phyloP scores from a whole-genome alignment of 1,140 invertebrate genomes.

The Calephelis virginiensis region DNA sequence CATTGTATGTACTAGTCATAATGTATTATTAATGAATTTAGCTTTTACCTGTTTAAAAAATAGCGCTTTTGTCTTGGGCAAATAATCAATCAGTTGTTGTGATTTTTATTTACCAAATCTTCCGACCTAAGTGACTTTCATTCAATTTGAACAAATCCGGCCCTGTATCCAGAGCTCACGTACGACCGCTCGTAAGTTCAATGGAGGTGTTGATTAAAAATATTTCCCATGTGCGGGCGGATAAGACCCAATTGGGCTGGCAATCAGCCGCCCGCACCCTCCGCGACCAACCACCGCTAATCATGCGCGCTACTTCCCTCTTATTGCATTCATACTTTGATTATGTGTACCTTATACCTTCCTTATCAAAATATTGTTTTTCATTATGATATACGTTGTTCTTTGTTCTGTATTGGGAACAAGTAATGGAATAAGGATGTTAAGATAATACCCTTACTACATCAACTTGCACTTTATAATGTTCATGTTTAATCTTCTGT shows the following conservation, averaged over 20 bases:
- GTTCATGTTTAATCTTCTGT: too few relatives aligned
- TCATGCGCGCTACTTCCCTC: slow-evolving; percentile 60
- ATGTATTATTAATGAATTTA: too few relatives aligned
- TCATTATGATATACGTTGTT: slow-evolving; percentile 1
- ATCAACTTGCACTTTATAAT: too few relatives aligned
- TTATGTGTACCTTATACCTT: slow-evolving; percentile 26
- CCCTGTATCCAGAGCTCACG: slow-evolving; percentile 66
- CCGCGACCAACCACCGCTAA: slow-evolving; percentile 62
- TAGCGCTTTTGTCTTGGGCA: too few relatives aligned
- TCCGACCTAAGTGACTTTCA: slow-evolving; percentile 5
- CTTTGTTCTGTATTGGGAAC: too few relatives aligned
- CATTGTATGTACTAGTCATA: too few relatives aligned
- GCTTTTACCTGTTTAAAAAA: too few relatives aligned
- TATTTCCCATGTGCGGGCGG: slow-evolving; percentile 77
- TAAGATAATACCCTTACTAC: too few relatives aligned
- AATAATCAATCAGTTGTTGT: too few relatives aligned
- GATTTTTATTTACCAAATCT: too few relatives aligned
- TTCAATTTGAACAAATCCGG: slow-evolving; percentile 40
- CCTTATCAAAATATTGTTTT: slow-evolving; percentile 36
- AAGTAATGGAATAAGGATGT: too few relatives aligned
- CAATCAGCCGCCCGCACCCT: slow-evolving; percentile 62
- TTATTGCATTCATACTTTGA: slow-evolving; percentile 25
- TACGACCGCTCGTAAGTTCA: slow-evolving; percentile 78
- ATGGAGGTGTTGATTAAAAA: slow-evolving; percentile 79
- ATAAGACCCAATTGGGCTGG: slow-evolving; percentile 74